Base-by-base conservation (phyloP, 1,140 invertebrate species). In the Drosophila erecta region DNA sequence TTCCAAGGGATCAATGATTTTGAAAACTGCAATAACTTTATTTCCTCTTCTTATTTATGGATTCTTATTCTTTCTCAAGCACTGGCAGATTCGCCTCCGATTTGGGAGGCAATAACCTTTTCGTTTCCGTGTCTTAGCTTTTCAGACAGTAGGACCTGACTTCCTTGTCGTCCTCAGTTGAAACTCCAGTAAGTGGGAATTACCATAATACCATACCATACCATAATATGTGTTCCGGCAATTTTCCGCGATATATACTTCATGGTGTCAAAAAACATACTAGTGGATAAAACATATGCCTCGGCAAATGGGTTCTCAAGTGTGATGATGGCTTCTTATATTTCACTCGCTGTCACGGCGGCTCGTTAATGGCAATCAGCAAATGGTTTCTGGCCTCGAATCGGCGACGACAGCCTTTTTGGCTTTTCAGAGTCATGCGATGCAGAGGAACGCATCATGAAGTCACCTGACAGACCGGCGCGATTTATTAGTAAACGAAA, bases 371-470 rank as follows among this genome's bases (percentile, higher is more conserved):
- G n/a, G 54, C 76, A 74, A 79, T 73, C 54, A 74, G 69, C 60
- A 79, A 41, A 58, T 79, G 61, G 30, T 65, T 81, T 81, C 40
- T 69, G 74, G 61, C 79, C 79, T 81, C 79, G 79, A 61, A 70
- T 57, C 14, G 51, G 24, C 49, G 41, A 54, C 46, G 60, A 75
- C 60, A 75, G 64, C 58, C 15, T 67, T 37, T n/a, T 37, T 12
- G 30, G 37, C 46, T 49, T 30, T 30, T 30, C 57, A 54, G 30
- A 55, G 56, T 73, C 73, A 81, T 81, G 79, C 77, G 79, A 77
- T 78, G 75, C 74, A 59, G 38, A 61, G 56, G 54, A 74, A 77
- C 40, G 59, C 59, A 58, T 60, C 47, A 49, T 80, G 64, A 59
- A 80, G 77, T 74, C 77, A 76, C 78, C 60, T 81, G 78, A 80